phyloP scores from a whole-genome alignment of 2,888 invertebrate species.

The Sesia bembeciformis region DNA sequence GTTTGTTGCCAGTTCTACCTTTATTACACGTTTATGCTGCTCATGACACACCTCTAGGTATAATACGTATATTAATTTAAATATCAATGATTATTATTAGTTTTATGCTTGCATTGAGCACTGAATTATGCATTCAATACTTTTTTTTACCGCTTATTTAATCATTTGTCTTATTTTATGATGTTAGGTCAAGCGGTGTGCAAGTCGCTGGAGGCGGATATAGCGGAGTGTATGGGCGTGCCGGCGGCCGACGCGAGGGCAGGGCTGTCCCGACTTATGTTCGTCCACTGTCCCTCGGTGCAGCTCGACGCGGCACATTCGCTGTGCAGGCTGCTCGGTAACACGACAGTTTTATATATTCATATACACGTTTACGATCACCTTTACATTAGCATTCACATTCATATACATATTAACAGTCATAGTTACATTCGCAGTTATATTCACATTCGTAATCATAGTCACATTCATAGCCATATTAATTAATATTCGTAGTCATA shows the following conservation, averaged over 20 bases:
- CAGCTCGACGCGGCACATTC: constrained; percentile 56
- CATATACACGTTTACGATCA: too few relatives aligned
- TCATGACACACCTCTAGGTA: constrained; percentile 59
- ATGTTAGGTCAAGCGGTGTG: constrained; percentile 74
- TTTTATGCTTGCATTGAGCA: too few relatives aligned
- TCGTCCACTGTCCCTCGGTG: constrained; percentile 52
- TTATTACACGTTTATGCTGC: constrained; percentile 75
- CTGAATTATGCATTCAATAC: too few relatives aligned
- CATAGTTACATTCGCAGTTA: too few relatives aligned
- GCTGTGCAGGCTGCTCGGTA: constrained; percentile 45
- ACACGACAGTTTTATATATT: not conserved
- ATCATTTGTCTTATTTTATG: too few relatives aligned
- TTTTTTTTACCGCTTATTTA: too few relatives aligned
- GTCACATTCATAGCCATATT: too few relatives aligned
- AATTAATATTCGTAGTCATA: too few relatives aligned
- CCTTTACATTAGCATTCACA: too few relatives aligned
- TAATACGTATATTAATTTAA: not conserved
- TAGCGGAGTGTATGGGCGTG: constrained; percentile 74
- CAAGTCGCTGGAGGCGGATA: constrained; percentile 77
- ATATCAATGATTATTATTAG: too few relatives aligned
- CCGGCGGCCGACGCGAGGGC: constrained; percentile 63
- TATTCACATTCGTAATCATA: too few relatives aligned
- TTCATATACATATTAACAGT: too few relatives aligned
- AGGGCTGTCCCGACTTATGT: constrained; percentile 52
- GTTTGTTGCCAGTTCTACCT: constrained; percentile 75